phyloP scores from a whole-genome alignment of 2,797 vertebrate genomes.

The Myotis vivesi region DNA sequence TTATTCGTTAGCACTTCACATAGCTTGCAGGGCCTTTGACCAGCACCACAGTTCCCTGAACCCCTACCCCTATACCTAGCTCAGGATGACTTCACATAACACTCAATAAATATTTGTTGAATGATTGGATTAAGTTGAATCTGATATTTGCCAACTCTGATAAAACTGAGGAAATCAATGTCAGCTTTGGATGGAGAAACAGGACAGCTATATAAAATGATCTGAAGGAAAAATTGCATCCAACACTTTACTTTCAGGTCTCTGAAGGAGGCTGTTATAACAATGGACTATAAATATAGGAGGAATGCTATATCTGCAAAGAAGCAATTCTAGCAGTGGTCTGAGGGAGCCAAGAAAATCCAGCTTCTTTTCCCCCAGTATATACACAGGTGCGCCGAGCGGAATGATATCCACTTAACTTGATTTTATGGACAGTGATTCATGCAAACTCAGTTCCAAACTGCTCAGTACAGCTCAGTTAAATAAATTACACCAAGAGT shows the following conservation, averaged over 20 bases:
- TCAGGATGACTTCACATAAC: constrained; percentile 46
- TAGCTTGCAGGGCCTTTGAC: constrained; percentile 14
- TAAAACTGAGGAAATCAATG: constrained; percentile 71
- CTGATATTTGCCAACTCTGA: constrained; percentile 65
- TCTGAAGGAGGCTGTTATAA: constrained; percentile 69
- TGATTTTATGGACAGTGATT: constrained; percentile 81
- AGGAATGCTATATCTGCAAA: constrained; percentile 55
- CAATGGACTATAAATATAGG: constrained; percentile 73
- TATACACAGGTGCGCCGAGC: constrained; percentile 70
- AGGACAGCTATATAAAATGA: constrained; percentile 66
- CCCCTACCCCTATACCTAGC: background rate
- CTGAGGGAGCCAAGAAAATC: constrained; percentile 72
- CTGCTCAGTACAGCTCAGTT: constrained; percentile 71
- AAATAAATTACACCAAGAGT: constrained; percentile 77
- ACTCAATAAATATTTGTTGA: constrained; percentile 59
- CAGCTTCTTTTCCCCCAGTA: constrained; percentile 24
- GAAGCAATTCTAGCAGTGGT: constrained; percentile 63
- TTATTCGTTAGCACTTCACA: background rate
- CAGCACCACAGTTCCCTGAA: background rate
- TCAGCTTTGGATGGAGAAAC: constrained; percentile 57
- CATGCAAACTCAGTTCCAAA: constrained; percentile 79
- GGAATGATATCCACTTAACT: constrained; percentile 79
- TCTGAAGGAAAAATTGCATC: constrained; percentile 68
- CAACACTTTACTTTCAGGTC: constrained; percentile 58
- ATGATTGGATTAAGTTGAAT: constrained; percentile 60